These are phyloP conservation scores for Caenorhabditis sp. DNA, from an alignment of 2,888 invertebrate genomes.

Conservation along the genomic window DNA sequence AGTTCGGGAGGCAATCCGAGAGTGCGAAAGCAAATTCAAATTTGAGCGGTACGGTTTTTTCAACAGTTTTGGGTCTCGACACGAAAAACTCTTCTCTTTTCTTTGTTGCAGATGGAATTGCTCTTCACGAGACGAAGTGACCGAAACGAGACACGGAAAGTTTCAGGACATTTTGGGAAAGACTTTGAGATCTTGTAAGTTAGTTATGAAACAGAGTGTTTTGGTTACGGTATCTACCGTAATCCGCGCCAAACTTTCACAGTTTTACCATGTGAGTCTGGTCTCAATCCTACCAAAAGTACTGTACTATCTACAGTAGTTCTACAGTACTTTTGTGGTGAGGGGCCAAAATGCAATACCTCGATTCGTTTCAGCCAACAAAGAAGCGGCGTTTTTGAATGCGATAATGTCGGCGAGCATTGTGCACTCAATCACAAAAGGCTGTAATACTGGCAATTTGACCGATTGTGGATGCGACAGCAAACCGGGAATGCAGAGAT, in stretches of 20 bases:
- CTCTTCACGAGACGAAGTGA: conserved; percentile 71
- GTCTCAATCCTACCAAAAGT: no score
- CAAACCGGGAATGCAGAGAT: conserved; percentile 70
- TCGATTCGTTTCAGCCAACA: conserved; percentile 81
- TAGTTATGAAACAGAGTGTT: no score
- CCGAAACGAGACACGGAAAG: conserved; percentile 65
- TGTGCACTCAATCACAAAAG: conserved; percentile 82
- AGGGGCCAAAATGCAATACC: no score
- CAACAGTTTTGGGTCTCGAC: not conserved
- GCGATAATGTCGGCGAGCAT: conserved; percentile 83
- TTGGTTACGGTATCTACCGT: no score
- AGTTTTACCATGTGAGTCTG: no score
- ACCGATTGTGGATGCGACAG: conserved; percentile 83
- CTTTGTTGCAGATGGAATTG: conserved; percentile 82
- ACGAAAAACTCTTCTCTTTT: not conserved
- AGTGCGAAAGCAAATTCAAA: conserved; percentile 83
- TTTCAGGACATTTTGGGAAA: conserved; percentile 75
- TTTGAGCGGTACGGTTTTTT: conserved; percentile 59
- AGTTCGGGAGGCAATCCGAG: conserved; percentile 82
- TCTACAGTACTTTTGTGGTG: no score
- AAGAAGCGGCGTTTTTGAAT: conserved; percentile 83
- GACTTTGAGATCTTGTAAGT: conserved; percentile 69
- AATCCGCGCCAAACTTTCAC: no score
- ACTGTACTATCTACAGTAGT: no score
- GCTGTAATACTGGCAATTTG: conserved; percentile 83